Evolutionary conservation across 2,113 vertebrate species (phyloP), one percentile per base, ranked within the genome.

Genomic region (Aramus guarauna): DNA sequence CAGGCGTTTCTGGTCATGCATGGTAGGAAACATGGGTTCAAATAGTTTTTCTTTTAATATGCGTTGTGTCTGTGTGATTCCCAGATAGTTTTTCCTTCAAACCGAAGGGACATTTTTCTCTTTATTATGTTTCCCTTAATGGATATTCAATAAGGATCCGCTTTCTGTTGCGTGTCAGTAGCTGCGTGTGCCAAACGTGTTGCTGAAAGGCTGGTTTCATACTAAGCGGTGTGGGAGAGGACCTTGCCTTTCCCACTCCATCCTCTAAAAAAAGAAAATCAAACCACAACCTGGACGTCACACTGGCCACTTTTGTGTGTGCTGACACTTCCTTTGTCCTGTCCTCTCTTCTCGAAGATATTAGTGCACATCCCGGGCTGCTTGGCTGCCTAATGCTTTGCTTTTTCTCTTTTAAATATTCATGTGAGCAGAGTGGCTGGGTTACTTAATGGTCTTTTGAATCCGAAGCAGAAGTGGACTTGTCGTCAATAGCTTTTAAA

Each of bases 401-500:
- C 90, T 78, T 85, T 91, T 92, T 72, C 47, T 64, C 77, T 63
- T 83, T 97, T 32, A 97, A 97, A 97, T 96, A 97, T 96, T 97
- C 53, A 96, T 97, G 85, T 23, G 6, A 86, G 85, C 59, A 24
- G 96, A 96, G 88, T 88, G 94, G 68, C 71, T 6, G 12, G 32
- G 55, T 72, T 67, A 14, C 47, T 96, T 96, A 96, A 95, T 90
- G 43, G 66, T 67, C 59, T 64, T 82, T 58, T 6, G 21, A 74
- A 66, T 71, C 78, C 63, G 30, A 30, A 93, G 85, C 45, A 34
- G 36, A 66, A 95, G 45, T 19, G 59, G 27, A 27, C 41, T 81
- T 41, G 68, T 67, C 67, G 92, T 77, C 96, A 43, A 22, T 71
- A 34, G 52, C 66, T 88, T 92, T 92, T 68, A 60, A 92, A 82